Evolutionary conservation across 35 echinoderm and acorn worm species (phyloP).

Genomic region (Patiria miniata): DNA sequence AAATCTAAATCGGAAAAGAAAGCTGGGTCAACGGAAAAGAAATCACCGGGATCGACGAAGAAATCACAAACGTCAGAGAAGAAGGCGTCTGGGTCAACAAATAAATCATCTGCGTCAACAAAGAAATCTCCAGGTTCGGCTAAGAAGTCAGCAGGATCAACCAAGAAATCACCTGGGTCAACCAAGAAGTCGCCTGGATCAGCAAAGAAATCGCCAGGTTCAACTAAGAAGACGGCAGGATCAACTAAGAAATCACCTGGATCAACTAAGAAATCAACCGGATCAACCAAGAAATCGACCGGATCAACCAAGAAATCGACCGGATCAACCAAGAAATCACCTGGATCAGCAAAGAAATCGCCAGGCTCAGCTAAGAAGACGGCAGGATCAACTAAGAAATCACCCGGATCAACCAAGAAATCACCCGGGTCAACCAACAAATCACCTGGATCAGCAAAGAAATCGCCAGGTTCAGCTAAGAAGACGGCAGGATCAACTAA

Average conservation of each 20-base stretch:
- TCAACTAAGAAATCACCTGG: slow-evolving; percentile 6
- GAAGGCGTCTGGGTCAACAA: background rate
- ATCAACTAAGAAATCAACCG: background rate
- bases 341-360: background rate
- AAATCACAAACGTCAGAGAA: background rate
- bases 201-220: background rate
- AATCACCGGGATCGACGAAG: background rate
- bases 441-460: background rate
- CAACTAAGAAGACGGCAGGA: background rate
- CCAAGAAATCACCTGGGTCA: slow-evolving; percentile 1
- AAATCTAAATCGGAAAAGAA: background rate
- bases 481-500: background rate
- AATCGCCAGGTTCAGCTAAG: background rate
- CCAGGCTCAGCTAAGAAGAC: background rate
- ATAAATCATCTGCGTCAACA: background rate
- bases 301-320: background rate
- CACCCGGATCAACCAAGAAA: background rate
- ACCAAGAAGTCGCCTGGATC: background rate
- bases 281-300: background rate
- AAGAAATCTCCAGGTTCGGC: slow-evolving; percentile 7
- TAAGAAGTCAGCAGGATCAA: background rate
- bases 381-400: background rate
- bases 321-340: background rate
- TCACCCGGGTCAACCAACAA: background rate
- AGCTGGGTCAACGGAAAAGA: too few species aligned